Percentiles rank a stretch among this genome's conserved stretches.
Evolutionary conservation across 2,888 invertebrate species (phyloP).

Genomic region (Netelia inedita): DNA sequence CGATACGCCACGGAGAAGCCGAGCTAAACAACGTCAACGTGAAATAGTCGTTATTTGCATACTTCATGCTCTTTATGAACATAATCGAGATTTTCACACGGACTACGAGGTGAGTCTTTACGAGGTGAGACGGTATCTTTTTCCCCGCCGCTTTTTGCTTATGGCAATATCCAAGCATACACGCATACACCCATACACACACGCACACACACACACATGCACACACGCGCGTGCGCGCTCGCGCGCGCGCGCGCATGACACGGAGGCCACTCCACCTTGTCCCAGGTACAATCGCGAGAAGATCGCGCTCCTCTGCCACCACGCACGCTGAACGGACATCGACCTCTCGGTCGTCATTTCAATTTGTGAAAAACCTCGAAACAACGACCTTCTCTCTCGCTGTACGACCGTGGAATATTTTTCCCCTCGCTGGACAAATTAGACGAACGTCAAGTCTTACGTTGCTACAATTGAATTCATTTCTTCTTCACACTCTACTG

Average conservation of each 20-base stretch:
- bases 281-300: conserved; percentile 56
- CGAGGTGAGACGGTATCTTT: not conserved
- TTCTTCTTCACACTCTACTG: not conserved
- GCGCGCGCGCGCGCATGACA: conserved; percentile 5
- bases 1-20: not conserved
- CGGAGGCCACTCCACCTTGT: conserved; percentile 44
- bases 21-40: not conserved
- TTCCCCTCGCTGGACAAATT: not conserved
- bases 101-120: conserved; percentile 51
- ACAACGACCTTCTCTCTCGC: not conserved
- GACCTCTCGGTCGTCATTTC: conserved; percentile 34
- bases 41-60: conserved; percentile 32
- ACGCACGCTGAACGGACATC: conserved; percentile 57
- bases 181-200: not conserved
- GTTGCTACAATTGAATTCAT: not conserved
- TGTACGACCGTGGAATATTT: not conserved
- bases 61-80: conserved; percentile 35
- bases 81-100: conserved; percentile 41
- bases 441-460: not conserved
- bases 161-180: not conserved
- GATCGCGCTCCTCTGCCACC: conserved; percentile 47
- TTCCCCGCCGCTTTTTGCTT: not conserved
- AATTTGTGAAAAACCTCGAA: not conserved
- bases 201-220: not conserved
- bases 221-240: not conserved